Evolutionary conservation across 2,888 invertebrate genomes (phyloP).

Genomic region (Archips crataeganus): DNA sequence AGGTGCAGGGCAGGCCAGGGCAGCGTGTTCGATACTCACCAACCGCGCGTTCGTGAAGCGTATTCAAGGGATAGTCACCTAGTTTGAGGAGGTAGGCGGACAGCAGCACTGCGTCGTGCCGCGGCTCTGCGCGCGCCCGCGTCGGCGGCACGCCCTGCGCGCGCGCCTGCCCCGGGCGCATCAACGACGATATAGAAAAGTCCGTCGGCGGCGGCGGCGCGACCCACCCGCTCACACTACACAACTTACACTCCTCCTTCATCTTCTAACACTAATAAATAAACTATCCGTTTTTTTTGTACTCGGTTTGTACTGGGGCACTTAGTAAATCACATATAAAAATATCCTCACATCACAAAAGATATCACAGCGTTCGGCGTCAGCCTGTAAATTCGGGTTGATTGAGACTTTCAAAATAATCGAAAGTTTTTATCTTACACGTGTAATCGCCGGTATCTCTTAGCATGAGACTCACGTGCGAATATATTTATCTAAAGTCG

Average conservation of each 20-base stretch:
- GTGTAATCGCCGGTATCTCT: constrained; percentile 52
- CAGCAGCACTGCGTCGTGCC: constrained; percentile 78
- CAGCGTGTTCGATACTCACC: constrained; percentile 80
- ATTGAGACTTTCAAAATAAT: constrained; percentile 35
- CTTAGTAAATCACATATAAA: constrained; percentile 85
- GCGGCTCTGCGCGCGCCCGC: constrained; percentile 70
- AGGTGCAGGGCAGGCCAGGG: constrained; percentile 54
- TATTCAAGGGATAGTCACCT: constrained; percentile 84
- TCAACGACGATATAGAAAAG: constrained; percentile 81
- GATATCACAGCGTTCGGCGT: constrained; percentile 81
- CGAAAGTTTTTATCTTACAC: constrained; percentile 48
- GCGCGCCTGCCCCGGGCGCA: constrained; percentile 70
- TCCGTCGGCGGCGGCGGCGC: constrained; percentile 73
- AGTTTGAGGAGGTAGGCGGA: constrained; percentile 84
- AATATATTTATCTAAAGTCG: constrained; percentile 23
- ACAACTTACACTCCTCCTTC: constrained; percentile 84
- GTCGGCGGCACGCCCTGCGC: constrained; percentile 65
- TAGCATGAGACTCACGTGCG: constrained; percentile 30
- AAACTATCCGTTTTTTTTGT: constrained; percentile 82
- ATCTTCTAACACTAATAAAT: constrained; percentile 73
- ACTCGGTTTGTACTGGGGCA: constrained; percentile 86
- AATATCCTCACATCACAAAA: constrained; percentile 84
- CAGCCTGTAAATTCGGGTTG: constrained; percentile 58
- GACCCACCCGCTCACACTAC: constrained; percentile 79
- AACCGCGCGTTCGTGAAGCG: constrained; percentile 75